phyloP scores from a whole-genome alignment of 2,113 vertebrate species.

The Verasper variegatus region DNA sequence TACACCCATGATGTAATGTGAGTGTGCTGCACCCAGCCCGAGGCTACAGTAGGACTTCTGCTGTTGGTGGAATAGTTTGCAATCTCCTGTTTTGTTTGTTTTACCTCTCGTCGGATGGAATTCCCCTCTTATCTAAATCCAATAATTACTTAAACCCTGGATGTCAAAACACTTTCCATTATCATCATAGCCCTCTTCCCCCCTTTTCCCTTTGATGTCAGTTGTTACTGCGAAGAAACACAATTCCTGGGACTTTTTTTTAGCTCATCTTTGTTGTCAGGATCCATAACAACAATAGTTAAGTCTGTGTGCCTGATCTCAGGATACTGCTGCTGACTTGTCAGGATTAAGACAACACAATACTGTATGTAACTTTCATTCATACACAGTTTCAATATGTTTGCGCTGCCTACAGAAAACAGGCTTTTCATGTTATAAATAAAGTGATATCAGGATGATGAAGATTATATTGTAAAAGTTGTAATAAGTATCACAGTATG shows the following conservation, averaged over 20 bases:
- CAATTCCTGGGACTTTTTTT: conserved; percentile 48
- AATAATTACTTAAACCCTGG: conserved; percentile 80
- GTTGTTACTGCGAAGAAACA: conserved; percentile 48
- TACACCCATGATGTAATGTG: conserved; percentile 73
- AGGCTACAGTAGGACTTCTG: conserved; percentile 54
- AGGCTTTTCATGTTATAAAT: not conserved
- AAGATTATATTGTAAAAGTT: not conserved
- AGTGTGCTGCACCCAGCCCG: conserved; percentile 44
- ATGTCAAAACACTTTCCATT: conserved; percentile 81
- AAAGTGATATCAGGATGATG: not conserved
- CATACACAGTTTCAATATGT: conserved; percentile 19
- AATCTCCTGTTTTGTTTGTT: conserved; percentile 73
- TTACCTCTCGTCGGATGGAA: conserved; percentile 73
- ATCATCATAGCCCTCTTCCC: conserved; percentile 49
- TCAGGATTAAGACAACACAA: conserved; percentile 49
- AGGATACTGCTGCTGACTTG: conserved; percentile 57
- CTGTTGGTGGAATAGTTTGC: conserved; percentile 66
- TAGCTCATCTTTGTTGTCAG: conserved; percentile 61
- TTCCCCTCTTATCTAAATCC: conserved; percentile 81
- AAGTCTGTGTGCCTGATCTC: conserved; percentile 53
- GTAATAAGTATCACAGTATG: not conserved
- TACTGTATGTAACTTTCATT: conserved; percentile 27
- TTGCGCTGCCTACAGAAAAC: conserved; percentile 34
- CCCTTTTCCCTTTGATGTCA: conserved; percentile 64
- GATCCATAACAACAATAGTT: conserved; percentile 52